Percentiles rank a stretch among this genome's conserved stretches.
Evolutionary conservation across 2,888 invertebrate species (phyloP).

Genomic region (Tetragonisca angustula): DNA sequence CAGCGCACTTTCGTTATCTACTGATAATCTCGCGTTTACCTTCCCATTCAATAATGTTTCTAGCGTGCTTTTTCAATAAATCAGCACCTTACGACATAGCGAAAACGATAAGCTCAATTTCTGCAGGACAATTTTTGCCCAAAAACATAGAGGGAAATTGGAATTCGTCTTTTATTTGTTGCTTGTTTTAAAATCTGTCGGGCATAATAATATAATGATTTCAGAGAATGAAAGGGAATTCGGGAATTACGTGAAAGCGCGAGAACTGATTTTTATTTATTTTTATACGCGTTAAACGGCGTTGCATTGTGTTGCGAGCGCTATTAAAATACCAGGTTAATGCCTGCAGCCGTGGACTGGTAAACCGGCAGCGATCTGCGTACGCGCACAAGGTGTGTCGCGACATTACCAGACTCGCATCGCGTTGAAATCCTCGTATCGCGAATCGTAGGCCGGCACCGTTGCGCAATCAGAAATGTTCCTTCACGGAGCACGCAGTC

Average conservation of each 20-base stretch:
- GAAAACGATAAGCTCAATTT: no score
- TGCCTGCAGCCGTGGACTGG: constrained; percentile 52
- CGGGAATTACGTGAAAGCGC: constrained; percentile 47
- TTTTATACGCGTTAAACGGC: constrained; percentile 41
- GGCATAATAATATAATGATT: no score
- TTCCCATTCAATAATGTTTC: no score
- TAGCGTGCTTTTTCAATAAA: no score
- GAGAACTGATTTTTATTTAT: constrained; percentile 57
- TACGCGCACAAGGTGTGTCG: constrained; percentile 43
- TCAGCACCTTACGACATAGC: no score
- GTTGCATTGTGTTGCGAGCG: constrained; percentile 48
- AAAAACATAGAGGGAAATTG: no score
- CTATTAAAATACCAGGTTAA: constrained; percentile 75
- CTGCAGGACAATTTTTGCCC: no score
- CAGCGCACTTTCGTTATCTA: no score
- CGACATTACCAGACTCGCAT: constrained; percentile 21
- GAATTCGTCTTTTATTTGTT: no score
- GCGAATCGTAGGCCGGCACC: constrained; percentile 42
- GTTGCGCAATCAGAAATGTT: constrained; percentile 5
- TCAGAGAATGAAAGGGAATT: no score
- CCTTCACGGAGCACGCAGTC: neutral
- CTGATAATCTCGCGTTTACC: no score
- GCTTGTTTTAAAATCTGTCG: no score
- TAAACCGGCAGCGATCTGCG: constrained; percentile 56
- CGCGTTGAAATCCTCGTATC: constrained; percentile 45